Conservation (phyloP, 2,888 invertebrate species). For the Oscheius sp. region DNA sequence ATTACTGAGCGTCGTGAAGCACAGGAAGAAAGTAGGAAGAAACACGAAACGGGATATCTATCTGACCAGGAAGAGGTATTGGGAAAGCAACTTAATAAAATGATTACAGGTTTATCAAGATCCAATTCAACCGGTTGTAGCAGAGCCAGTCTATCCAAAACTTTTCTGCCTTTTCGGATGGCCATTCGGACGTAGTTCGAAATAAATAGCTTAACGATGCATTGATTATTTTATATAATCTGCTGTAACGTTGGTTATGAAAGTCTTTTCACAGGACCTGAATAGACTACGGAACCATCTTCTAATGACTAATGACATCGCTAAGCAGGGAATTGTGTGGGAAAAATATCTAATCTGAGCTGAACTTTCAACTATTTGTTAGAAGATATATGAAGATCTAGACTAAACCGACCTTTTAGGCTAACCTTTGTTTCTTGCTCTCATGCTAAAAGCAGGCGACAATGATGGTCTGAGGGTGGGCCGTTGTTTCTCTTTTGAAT, state of each 20-base stretch:
- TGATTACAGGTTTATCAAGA: conserved; percentile 17
- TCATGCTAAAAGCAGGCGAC: not conserved
- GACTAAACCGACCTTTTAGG: too few species aligned
- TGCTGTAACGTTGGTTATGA: too few species aligned
- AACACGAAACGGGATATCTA: conserved; percentile 6
- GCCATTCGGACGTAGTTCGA: conserved; percentile 6
- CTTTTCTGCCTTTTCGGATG: conserved; percentile 25
- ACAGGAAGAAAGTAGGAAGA: conserved; percentile 3
- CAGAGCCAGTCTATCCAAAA: conserved; percentile 2
- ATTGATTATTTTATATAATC: too few species aligned
- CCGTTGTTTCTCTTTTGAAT: conserved; percentile 24
- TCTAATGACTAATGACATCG: conserved; percentile 8
- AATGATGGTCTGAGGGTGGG: conserved; percentile 21
- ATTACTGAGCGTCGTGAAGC: conserved; percentile 12
- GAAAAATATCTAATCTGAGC: too few species aligned
- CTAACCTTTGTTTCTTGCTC: not conserved
- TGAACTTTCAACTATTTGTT: too few species aligned
- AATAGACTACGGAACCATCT: conserved; percentile 6
- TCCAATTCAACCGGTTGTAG: conserved; percentile 3
- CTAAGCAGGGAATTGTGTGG: too few species aligned
- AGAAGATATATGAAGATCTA: too few species aligned
- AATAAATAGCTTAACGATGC: not conserved
- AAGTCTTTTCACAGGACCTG: not conserved
- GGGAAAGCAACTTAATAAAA: not conserved
- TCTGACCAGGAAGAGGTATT: conserved; percentile 17